Evolutionary conservation across 1,140 invertebrate genomes (phyloP), one percentile per base, ranked within the genome.

Genomic region (Chironomus striatipennis): DNA sequence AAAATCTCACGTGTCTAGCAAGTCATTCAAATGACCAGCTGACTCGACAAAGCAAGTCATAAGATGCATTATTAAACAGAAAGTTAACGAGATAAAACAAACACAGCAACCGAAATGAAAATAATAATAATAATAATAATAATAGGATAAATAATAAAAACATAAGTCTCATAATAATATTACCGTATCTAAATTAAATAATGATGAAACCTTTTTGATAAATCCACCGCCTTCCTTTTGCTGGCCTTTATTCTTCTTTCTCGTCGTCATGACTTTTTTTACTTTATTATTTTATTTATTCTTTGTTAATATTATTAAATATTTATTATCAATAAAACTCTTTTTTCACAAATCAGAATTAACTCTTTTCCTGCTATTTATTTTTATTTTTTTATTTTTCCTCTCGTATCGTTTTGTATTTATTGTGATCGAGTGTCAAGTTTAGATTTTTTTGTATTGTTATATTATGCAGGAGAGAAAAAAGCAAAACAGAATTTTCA

Each of bases 171-270:
- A 70, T 12, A 76, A 74, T 76, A 74, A 67, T 57, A 87, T 90
- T 86, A 90, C 91, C 89, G 88, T 89, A 80, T 93, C 91, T 83
- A 93, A 87, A 86, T 91, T 93, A 85, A 93, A 93, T 79, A 93
- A 85, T 76, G 91, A 93, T 77, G 91, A 93, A 76, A 93, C 91
- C 86, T 93, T 93, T 85, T 91, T 92, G 80, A 93, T 89, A 83
- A 93, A 92, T 82, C 90, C 89, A 84, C 81, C 82, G 65, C 84
- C 83, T 78, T 87, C 85, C 78, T 91, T 89, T 82, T 90, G 88
- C 81, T 89, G 88, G 81, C 86, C 84, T 82, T 88, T 87, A 84
- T 89, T 89, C 86, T 91, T 91, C 82, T 89, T 87, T 83, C 90
- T 86, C 77, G 90, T 89, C 79, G 90, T 91, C 91, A 92, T 92